Base-by-base conservation (phyloP, 2,797 vertebrate genomes). In the Falco cherrug region DNA sequence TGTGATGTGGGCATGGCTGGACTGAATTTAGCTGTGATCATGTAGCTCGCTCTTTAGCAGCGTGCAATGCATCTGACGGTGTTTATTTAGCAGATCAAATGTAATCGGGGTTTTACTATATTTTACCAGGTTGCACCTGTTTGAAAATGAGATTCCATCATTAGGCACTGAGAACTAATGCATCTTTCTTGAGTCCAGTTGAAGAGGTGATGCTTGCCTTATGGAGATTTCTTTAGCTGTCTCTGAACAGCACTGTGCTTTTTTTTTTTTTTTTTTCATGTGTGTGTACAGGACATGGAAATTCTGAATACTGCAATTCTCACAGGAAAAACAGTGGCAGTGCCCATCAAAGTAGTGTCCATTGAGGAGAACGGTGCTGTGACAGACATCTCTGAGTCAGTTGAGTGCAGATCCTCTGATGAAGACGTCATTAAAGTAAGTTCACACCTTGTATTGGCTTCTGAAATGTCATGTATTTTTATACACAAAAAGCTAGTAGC, bases 261-360 rank as follows among this genome's bases (percentile, higher is more conserved):
- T 93, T 80, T 81, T 43, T 43, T 43, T 41, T 41, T 41, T 41
- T 41, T 41, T 41, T 15, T 41, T 12, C 13, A 6, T 13, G 43
- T 43, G 43, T 43, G 43, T 69, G 5, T 51, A 19, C 98, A 99
- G 99, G 99, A 99, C 97, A 98, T 98, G 0, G 99, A 99, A 97
- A 99, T 99, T 68, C 96, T 99, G 94, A 99, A 99, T 98, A 99
- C 99, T 0, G 99, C 99, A 1, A 98, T 99, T 68, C 98, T 99
- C 76, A 99, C 99, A 0, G 99, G 99, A 33, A 99, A 98, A 91
- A 99, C 98, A 0, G 99, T 99, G 60, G 98, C 99, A 2, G 98
- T 99, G 81, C 99, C 99, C 3, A 93, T 99, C 47, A 99, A 98
- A 95, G 99, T 99, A 97, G 98, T 99, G 93, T 98, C 99, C 8